phyloP scores from a whole-genome alignment of 2,797 vertebrate genomes.

The Sarcophilus harrisii region DNA sequence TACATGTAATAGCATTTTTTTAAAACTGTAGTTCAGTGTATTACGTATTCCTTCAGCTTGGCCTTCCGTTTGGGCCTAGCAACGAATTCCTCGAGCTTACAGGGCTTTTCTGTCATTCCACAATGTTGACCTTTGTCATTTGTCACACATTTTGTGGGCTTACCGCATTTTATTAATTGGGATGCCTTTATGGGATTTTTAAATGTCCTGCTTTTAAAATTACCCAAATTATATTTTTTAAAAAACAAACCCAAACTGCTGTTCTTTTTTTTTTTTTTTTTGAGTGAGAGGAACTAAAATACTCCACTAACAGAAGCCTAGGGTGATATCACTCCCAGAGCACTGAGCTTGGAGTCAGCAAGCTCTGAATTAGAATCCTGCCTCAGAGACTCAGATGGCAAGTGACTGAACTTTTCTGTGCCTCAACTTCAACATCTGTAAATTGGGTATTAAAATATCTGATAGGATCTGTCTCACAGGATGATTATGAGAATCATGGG shows the following conservation, averaged over 20 bases:
- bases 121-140: neutral
- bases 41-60: neutral
- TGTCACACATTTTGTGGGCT: neutral
- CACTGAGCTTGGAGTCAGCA: neutral
- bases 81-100: neutral
- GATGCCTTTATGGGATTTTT: neutral
- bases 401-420: neutral
- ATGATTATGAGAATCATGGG: neutral
- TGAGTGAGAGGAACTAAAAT: neutral
- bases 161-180: neutral
- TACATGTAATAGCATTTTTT: neutral
- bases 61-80: neutral
- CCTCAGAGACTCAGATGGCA: neutral
- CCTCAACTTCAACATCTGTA: neutral
- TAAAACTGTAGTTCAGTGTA: neutral
- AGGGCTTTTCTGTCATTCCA: neutral
- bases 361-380: neutral
- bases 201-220: neutral
- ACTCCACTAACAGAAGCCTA: neutral
- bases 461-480: neutral
- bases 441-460: neutral
- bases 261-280: neutral
- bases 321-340: neutral
- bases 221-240: neutral
- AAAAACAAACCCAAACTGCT: no score